phyloP scores from a whole-genome alignment of 2,113 vertebrate species.

The Sus scrofa region DNA sequence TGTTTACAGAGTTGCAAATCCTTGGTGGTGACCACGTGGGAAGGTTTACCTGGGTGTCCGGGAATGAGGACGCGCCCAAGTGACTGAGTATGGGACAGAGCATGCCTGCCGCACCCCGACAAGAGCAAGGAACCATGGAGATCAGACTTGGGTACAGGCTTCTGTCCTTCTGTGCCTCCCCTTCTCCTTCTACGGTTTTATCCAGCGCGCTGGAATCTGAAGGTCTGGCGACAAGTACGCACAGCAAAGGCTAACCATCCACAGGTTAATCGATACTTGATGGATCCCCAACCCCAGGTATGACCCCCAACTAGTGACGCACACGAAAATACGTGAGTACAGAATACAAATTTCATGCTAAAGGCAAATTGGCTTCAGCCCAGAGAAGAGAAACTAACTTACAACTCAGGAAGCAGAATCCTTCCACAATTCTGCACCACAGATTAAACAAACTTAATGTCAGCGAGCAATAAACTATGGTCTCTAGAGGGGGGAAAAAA shows the following conservation, averaged over 20 bases:
- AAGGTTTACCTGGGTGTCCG: neutral
- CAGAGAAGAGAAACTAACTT: neutral
- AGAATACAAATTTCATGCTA: neutral
- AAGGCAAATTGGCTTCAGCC: neutral
- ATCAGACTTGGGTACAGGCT: neutral
- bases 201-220: neutral
- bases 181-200: neutral
- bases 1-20: neutral
- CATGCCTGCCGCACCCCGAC: neutral
- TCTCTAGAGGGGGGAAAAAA: neutral
- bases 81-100: fast-evolving
- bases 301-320: neutral
- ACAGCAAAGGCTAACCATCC: neutral
- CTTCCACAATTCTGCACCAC: neutral
- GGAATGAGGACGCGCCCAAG: neutral
- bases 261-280: neutral
- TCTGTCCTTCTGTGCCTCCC: neutral
- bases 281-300: neutral
- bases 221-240: neutral
- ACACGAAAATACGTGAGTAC: neutral
- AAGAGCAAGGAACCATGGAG: neutral
- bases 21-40: fast-evolving
- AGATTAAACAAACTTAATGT: neutral
- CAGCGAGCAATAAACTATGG: neutral
- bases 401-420: neutral